These are phyloP conservation scores for Phocoena phocoena DNA, from an alignment of 2,113 vertebrate genomes.

Conservation along the genomic window DNA sequence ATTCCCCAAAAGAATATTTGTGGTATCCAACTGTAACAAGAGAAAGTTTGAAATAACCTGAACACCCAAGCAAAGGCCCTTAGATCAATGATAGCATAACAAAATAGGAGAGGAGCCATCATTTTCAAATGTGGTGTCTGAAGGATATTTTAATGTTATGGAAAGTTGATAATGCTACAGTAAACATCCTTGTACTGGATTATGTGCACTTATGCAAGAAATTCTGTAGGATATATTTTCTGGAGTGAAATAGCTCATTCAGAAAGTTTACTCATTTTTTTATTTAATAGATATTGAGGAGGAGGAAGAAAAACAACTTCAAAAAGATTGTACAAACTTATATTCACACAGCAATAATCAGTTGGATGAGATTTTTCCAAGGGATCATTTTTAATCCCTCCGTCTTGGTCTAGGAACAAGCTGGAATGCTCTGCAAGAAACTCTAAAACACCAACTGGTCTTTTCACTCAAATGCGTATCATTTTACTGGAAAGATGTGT, in stretches of 20 bases:
- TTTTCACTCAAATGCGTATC: not conserved
- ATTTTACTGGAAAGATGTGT: constrained; percentile 2
- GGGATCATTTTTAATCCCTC: not conserved
- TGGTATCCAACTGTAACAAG: not conserved
- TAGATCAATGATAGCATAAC: not conserved
- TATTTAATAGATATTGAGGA: not conserved
- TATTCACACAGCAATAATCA: not conserved
- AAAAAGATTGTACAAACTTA: not conserved
- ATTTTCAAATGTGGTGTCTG: not conserved
- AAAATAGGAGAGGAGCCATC: not conserved
- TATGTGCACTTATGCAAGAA: not conserved
- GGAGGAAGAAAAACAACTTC: not conserved
- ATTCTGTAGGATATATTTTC: not conserved
- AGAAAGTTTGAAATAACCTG: not conserved
- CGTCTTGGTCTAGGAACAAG: not conserved
- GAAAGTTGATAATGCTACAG: not conserved
- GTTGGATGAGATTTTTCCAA: not conserved
- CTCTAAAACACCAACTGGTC: not conserved
- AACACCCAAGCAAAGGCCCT: not conserved
- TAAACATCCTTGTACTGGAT: not conserved
- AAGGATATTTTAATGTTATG: not conserved
- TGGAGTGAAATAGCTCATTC: not conserved
- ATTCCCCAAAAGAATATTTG: not conserved
- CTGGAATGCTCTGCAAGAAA: not conserved
- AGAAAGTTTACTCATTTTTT: not conserved